Evolutionary conservation across 2,888 invertebrate genomes (phyloP).

Genomic region (Ochropacha duplaris): DNA sequence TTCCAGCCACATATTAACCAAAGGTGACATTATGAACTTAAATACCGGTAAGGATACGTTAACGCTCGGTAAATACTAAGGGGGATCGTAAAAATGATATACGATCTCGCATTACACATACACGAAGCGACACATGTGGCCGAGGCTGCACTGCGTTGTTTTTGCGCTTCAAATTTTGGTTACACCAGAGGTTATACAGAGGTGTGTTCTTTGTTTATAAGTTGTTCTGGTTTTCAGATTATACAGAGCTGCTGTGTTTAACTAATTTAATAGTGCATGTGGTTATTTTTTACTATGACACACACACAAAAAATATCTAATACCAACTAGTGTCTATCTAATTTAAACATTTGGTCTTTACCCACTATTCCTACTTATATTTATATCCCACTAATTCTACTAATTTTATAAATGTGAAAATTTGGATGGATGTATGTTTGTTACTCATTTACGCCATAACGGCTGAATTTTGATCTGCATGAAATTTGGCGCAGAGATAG

Average conservation of each 20-base stretch:
- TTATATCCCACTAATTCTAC: too few species aligned
- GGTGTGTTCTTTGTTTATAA: background rate
- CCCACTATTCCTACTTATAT: too few species aligned
- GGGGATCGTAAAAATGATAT: slow-evolving; percentile 22
- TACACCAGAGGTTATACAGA: background rate
- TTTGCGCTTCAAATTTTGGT: slow-evolving; percentile 9
- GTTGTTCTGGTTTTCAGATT: background rate
- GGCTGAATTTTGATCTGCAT: too few species aligned
- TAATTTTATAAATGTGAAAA: too few species aligned
- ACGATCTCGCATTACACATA: slow-evolving; percentile 14
- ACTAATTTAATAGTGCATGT: background rate
- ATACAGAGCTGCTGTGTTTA: background rate
- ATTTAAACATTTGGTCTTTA: too few species aligned
- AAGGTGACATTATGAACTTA: slow-evolving; percentile 35
- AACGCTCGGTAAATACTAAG: slow-evolving; percentile 12
- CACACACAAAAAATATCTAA: too few species aligned
- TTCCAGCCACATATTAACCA: slow-evolving; percentile 3
- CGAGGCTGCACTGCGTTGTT: slow-evolving; percentile 7
- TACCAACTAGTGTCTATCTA: too few species aligned
- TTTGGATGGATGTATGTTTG: too few species aligned
- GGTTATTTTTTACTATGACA: too few species aligned
- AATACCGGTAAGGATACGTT: slow-evolving; percentile 20
- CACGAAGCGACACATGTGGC: slow-evolving; percentile 7
- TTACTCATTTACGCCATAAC: too few species aligned
- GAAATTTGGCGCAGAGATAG: too few species aligned